phyloP scores from a whole-genome alignment of 2,113 vertebrate species.

The Rutilus rutilus region DNA sequence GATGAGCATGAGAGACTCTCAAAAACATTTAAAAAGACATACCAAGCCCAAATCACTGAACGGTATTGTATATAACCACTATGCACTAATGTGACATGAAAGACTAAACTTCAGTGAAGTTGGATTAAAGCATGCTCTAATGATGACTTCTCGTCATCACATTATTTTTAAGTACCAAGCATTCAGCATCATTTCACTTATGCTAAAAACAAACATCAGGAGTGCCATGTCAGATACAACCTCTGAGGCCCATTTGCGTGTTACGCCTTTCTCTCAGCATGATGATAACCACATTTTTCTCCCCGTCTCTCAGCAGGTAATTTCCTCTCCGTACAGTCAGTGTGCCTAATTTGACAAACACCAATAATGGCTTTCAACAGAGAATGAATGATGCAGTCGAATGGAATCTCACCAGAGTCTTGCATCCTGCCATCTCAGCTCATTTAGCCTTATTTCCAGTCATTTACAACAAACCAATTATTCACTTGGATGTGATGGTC shows the following conservation, averaged over 20 bases:
- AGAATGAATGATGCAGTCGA: conserved; percentile 33
- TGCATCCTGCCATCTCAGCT: conserved; percentile 41
- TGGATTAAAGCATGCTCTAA: not conserved
- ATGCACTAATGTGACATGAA: not conserved
- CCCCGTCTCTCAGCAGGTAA: conserved; percentile 14
- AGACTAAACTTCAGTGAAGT: not conserved
- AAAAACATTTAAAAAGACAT: not conserved
- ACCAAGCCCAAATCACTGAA: not conserved
- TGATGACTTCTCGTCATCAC: not conserved
- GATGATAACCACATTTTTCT: not conserved
- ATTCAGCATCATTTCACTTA: conserved; percentile 4
- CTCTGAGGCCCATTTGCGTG: not conserved
- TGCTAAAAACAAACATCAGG: not conserved
- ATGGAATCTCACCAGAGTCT: conserved; percentile 30
- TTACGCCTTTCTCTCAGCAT: not conserved
- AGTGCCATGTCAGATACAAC: not conserved
- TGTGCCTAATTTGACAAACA: conserved; percentile 32
- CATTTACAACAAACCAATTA: conserved; percentile 43
- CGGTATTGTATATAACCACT: not conserved
- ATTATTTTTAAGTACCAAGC: not conserved
- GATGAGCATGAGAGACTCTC: not conserved
- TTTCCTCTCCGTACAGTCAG: conserved; percentile 17
- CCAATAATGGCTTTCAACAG: conserved; percentile 32
- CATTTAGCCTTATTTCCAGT: conserved; percentile 48
- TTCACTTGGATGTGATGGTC: conserved; percentile 40